Evolutionary conservation across 2,797 vertebrate species (phyloP), one percentile per base, ranked within the genome.

Genomic region (Nannoperca australis): DNA sequence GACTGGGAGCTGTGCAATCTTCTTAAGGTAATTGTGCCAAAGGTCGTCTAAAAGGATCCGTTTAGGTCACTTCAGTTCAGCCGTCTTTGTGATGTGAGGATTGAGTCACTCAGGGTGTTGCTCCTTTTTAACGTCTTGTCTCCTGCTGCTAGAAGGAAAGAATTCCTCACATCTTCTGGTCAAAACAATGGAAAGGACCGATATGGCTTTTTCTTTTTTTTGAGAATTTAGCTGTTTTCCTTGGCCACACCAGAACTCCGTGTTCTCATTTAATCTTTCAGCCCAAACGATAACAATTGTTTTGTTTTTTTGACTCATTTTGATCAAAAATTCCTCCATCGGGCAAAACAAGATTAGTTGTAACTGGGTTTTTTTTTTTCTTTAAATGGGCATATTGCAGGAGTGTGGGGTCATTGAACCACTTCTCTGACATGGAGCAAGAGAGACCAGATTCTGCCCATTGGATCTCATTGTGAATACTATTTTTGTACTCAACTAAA

Each of bases 171-270:
- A 87, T 92, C 83, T 81, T 67, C 42, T 44, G 51, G 76, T 85
- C 78, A 85, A 85, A 92, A 91, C 88, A 94, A 91, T 84, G 80
- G 76, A 81, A 85, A 79, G 69, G 50, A 76, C 59, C 14, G 61
- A 79, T 51, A 12, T 5, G 32, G 50, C 50, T 80, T 27, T 27
- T 27, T 27, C 2, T 68, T 36, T 68, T 53, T 51, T 24, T 40
- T 40, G 58, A 76, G 71, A 75, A 70, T 79, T 56, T 50, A 45
- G 61, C 42, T 80, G 81, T 88, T 91, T 89, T 79, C 20, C 20
- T 88, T 85, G 54, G 55, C 76, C 49, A 42, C 47, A 22, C 70
- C 78, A 83, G 81, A 77, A 85, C 79, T 8, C 7, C 0, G 9
- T 90, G 89, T 87, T 86, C 84, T 73, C 36, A 18, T 74, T 67